A percentile compares a stretch with the other conserved stretches of the same genome.
These are phyloP conservation scores for Agapetus fuscipes DNA, from an alignment of 2,888 invertebrate genomes.

Conservation along the genomic window DNA sequence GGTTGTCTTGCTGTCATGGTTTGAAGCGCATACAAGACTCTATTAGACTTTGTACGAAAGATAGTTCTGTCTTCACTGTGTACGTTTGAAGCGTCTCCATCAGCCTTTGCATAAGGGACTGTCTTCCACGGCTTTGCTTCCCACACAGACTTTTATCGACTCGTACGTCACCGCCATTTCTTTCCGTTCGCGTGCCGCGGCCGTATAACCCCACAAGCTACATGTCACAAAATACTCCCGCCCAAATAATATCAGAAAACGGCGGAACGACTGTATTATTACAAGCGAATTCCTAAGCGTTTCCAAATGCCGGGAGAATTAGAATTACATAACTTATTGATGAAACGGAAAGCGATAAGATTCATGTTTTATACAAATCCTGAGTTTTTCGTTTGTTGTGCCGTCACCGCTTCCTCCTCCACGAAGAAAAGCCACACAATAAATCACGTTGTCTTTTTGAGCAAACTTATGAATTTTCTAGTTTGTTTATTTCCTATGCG, in stretches of 20 bases:
- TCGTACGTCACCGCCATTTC: conserved; percentile 19
- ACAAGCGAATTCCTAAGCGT: neutral
- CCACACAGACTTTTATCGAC: conserved; percentile 21
- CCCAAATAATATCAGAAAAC: conserved; percentile 28
- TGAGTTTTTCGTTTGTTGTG: no score
- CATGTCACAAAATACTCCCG: conserved; percentile 17
- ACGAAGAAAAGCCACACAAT: neutral
- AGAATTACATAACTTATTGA: conserved; percentile 1
- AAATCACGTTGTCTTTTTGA: no score
- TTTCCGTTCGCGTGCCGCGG: conserved; percentile 20
- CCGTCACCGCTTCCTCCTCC: neutral
- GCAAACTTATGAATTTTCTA: no score
- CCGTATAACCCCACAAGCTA: conserved; percentile 1
- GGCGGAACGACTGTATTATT: neutral
- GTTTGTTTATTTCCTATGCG: no score
- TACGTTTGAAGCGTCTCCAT: no score
- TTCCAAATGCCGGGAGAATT: neutral
- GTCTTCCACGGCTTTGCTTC: no score
- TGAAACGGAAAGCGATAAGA: neutral
- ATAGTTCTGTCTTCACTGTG: no score
- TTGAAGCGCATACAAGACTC: no score
- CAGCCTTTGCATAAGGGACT: no score
- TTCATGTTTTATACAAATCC: neutral
- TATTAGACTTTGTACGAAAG: no score
- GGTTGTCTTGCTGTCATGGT: no score